Evolutionary conservation across 1,140 invertebrate genomes (phyloP), one percentile per base, ranked within the genome.

Genomic region (Ganaspis sp.): DNA sequence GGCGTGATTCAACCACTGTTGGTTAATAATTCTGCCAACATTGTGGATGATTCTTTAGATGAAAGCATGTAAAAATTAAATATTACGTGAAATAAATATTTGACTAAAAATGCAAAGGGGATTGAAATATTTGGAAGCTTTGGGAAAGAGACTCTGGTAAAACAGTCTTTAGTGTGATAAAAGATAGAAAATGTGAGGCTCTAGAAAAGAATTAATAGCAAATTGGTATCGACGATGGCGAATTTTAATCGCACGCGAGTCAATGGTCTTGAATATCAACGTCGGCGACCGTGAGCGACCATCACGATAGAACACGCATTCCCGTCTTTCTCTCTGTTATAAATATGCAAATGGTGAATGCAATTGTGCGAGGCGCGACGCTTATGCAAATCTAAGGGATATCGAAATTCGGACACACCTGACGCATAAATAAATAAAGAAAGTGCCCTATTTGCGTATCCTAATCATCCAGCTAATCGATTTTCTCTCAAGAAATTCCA

Each of bases 341-440:
- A 69, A 74, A 77, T 77, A 81, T 81, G 76, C 75, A 74, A 72
- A 79, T 76, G 71, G 70, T 26, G 69, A 45, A 29, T 40, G 42
- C 58, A 70, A 34, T 54, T 53, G 77, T 49, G 74, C 40, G 38
- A 75, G 23, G 70, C 71, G 78, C 73, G 77, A 53, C 70, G 72
- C 19, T 79, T 77, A 86, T 85, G 84, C 77, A 86, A 84, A 86
- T 86, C 83, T 85, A 81, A 85, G 53, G 76, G 64, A 84, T 83
- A 86, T 80, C 79, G 82, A 85, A 82, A 75, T 64, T 74, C 69
- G 49, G 26, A 53, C 73, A 73, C 70, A 75, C 77, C 73, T 78
- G 73, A 75, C 73, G 74, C 73, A 74, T 75, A 75, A 78, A 78
- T 64, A 64, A 64, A 64, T 26, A 64, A 29, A 29, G 23, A 29